Evolutionary conservation across 2,113 vertebrate genomes (phyloP), one percentile per base, ranked within the genome.

Genomic region (Heptranchias perlo): DNA sequence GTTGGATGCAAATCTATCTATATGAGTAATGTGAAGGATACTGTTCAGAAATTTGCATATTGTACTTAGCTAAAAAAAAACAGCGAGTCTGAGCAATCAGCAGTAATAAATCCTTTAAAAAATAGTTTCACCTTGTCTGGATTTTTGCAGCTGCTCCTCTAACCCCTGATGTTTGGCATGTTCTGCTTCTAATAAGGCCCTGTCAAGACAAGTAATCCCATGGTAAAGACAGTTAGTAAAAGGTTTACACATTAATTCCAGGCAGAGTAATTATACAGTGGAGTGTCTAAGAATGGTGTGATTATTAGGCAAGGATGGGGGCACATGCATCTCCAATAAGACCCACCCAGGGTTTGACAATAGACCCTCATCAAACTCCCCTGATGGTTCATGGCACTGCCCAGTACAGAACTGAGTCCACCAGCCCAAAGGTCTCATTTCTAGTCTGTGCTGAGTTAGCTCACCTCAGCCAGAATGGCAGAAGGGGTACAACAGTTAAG

Each of bases 141-240:
- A 31, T 28, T 95, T 69, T 49, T 28, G 65, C 13, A 69, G 47
- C 1, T 95, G 64, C 44, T 73, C 44, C 14, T 18, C 10, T 31
- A 69, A 52, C 64, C 39, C 44, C 28, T 69, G 65, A 31, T 73
- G 44, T 35, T 95, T 67, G 25, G 13, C 0, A 2, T 52, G 98
- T 96, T 99, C 98, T 86, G 98, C 98, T 97, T 99, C 98, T 96
- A 99, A 96, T 69, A 99, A 98, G 97, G 99, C 98, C 96, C 99
- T 99, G 96, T 93, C 96, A 96, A 96, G n/a, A 39, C 96, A 96
- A 69, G 14, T 31, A 69, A 49, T 67, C 39, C 16, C 39, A 47
- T 25, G 10, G 7, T 95, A 21, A 67, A 14, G 64, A 28, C n/a
- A 65, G 31, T 16, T 14, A 16, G 23, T 67, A 69, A 67, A 67